These are phyloP conservation scores for Plotosus lineatus DNA, from an alignment of 2,113 vertebrate species.

Conservation along the genomic window DNA sequence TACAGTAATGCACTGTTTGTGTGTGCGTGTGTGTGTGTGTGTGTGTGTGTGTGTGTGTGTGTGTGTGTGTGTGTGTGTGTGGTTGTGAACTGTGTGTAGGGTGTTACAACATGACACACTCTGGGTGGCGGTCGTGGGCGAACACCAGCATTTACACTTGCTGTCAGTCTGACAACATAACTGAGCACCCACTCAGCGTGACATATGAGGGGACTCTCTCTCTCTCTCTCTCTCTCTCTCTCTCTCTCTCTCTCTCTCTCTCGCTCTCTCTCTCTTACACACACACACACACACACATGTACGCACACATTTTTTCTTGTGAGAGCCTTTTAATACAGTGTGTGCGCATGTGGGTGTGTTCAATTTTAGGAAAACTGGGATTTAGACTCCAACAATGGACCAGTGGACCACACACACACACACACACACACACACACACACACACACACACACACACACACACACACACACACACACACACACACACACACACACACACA, in stretches of 20 bases:
- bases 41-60: slow-evolving; percentile 38
- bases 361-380: too few relatives aligned
- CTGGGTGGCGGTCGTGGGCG: slow-evolving; percentile 47
- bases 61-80: slow-evolving; percentile 50
- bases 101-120: slow-evolving; percentile 43
- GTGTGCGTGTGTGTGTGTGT: slow-evolving; percentile 32
- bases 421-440: too few relatives aligned
- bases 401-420: too few relatives aligned
- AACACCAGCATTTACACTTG: slow-evolving; percentile 34
- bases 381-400: too few relatives aligned
- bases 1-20: slow-evolving; percentile 35
- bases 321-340: neutral
- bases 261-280: neutral
- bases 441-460: too few relatives aligned
- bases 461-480: too few relatives aligned
- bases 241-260: neutral
- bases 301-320: neutral
- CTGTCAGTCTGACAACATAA: slow-evolving; percentile 19
- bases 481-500: too few relatives aligned
- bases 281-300: neutral
- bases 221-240: neutral
- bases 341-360: too few relatives aligned
- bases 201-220: neutral
- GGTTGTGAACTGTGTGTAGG: slow-evolving; percentile 62
- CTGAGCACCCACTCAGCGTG: slow-evolving; percentile 2